A percentile compares a stretch with the other conserved stretches of the same genome.
Evolutionary conservation across 2,113 vertebrate species (phyloP).

Genomic region (Erinaceus europaeus): DNA sequence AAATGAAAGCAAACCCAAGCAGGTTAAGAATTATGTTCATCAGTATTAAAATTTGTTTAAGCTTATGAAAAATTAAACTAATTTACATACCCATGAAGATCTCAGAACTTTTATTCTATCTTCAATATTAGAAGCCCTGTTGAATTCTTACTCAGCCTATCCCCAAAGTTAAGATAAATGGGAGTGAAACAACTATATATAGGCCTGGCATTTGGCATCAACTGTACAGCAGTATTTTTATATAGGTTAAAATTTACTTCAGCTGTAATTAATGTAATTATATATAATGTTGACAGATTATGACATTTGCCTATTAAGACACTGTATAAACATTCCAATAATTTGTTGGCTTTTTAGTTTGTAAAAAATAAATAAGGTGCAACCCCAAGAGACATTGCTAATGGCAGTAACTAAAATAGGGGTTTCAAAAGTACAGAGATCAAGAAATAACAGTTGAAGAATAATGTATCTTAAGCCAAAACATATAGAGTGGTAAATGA

Average conservation of each 20-base stretch:
- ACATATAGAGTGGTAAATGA: conserved; percentile 69
- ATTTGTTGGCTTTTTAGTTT: conserved; percentile 55
- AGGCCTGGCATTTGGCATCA: conserved; percentile 14
- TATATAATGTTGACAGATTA: conserved; percentile 70
- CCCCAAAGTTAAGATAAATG: conserved; percentile 16
- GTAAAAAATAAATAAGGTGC: conserved; percentile 65
- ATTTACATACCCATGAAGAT: conserved; percentile 9
- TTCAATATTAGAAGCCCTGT: conserved; percentile 3
- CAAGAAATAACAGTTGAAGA: conserved; percentile 65
- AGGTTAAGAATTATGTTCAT: background rate
- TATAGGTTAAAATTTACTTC: conserved; percentile 54
- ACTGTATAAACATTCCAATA: conserved; percentile 67
- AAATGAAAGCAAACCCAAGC: background rate
- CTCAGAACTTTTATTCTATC: background rate
- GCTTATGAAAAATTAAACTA: background rate
- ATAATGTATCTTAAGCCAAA: conserved; percentile 66
- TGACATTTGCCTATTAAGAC: conserved; percentile 60
- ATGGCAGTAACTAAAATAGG: conserved; percentile 58
- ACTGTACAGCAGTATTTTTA: conserved; percentile 40
- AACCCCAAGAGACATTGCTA: conserved; percentile 36
- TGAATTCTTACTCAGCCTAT: conserved; percentile 24
- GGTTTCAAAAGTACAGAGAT: background rate
- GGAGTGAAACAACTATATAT: background rate
- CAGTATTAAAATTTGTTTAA: background rate
- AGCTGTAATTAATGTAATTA: conserved; percentile 63